Base-by-base conservation (phyloP, 2,113 vertebrate species). In the Phylloscopus trochilus region DNA sequence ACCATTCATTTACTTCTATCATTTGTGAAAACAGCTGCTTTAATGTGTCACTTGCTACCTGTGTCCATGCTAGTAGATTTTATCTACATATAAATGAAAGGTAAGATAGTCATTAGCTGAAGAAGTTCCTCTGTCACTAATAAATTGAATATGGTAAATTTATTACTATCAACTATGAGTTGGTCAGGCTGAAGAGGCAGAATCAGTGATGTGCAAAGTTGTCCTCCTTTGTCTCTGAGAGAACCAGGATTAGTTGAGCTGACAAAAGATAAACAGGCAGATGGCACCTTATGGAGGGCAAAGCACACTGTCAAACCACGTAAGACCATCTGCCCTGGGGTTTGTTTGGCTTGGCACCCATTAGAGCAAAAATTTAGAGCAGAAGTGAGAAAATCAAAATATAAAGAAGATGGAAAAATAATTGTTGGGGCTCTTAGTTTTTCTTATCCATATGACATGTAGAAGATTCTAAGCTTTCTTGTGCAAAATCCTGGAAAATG, bases 191-290 rank as follows among this genome's bases (percentile, higher is more conserved):
- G 30, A 69, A 89, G 60, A 70, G 69, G 52, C 62, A 96, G 39
- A 79, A 70, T 49, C 75, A 83, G 44, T 74, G 82, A 83, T 17
- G 27, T 73, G 85, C 79, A 55, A 89, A 88, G 85, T 76, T 79
- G 62, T 90, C 88, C 90, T 93, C 75, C 81, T 80, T 90, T 90
- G 60, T 77, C 14, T 89, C 51, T 79, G 69, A 18, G 63, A 94
- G 70, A 83, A 92, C 49, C 7, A 11, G 35, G 20, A 77, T 92
- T 77, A 83, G 90, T 66, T 92, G 72, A 94, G 87, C 79, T 86
- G 55, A 93, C 68, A 80, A 59, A 90, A 90, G 90, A 80, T 33
- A 60, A 90, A 74, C 35, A 62, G 83, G 90, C 94, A 97, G 94
- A 97, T 95, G 96, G 90, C 72, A 93, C 60, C 27, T 66, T 77